Conservation (phyloP, 2,888 invertebrate species). For the Ectemnius cavifrons region DNA sequence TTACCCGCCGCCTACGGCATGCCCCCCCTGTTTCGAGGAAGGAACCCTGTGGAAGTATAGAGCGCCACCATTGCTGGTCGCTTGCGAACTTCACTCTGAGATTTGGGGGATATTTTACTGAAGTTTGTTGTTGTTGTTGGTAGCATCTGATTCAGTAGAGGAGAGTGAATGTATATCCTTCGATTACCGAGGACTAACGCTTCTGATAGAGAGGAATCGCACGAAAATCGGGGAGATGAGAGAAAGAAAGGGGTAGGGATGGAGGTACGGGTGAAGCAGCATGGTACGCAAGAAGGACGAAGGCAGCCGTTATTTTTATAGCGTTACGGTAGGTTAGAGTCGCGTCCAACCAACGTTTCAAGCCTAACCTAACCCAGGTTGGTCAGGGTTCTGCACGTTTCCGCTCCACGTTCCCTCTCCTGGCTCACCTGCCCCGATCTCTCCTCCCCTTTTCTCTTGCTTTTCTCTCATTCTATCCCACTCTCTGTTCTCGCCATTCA, state of each 20-base stretch:
- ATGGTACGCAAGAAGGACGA: constrained; percentile 54
- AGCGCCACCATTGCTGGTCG: neutral
- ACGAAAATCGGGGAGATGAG: constrained; percentile 48
- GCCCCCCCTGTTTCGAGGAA: neutral
- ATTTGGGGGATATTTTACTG: too few relatives aligned
- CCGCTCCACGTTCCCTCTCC: constrained; percentile 23
- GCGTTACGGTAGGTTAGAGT: constrained; percentile 76
- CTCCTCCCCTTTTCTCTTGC: constrained; percentile 2
- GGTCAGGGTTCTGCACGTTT: constrained; percentile 57
- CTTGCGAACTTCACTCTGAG: too few relatives aligned
- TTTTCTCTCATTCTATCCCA: neutral
- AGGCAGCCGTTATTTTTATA: constrained; percentile 73
- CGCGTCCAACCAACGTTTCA: constrained; percentile 67
- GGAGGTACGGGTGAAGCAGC: constrained; percentile 34
- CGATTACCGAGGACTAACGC: too few relatives aligned
- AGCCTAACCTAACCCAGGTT: constrained; percentile 69
- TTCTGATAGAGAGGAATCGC: constrained; percentile 29
- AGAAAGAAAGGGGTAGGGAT: constrained; percentile 37
- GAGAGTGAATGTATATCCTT: too few relatives aligned
- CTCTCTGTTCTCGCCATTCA: constrained; percentile 26
- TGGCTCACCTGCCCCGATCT: constrained; percentile 13
- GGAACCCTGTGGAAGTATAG: neutral
- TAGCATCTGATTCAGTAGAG: constrained; percentile 28
- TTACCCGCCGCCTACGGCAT: too few relatives aligned
- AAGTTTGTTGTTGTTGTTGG: too few relatives aligned